Conservation (phyloP, 35 echinoderm and acorn worm genomes). For the Nesometra sesokonis region DNA sequence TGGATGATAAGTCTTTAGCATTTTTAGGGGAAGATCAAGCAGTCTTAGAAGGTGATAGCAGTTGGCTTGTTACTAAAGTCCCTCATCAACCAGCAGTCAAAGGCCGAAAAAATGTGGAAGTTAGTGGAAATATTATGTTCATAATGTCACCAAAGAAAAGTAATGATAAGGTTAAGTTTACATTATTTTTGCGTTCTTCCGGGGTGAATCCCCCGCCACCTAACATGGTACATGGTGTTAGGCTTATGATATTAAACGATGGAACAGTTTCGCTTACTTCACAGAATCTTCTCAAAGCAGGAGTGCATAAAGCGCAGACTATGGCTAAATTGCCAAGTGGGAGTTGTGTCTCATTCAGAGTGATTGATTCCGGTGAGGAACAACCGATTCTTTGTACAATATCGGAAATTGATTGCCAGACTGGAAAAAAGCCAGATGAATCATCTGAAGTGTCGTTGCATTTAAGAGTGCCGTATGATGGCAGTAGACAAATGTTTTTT, state of each 20-base stretch:
- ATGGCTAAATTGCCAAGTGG: conserved; percentile 48
- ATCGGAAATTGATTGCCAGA: conserved; percentile 45
- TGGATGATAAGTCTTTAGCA: conserved; percentile 51
- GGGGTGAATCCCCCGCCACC: conserved; percentile 61
- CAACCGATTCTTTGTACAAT: conserved; percentile 54
- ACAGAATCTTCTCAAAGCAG: conserved; percentile 43
- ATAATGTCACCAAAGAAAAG: conserved; percentile 6
- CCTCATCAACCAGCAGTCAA: conserved; percentile 54
- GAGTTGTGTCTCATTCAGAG: conserved; percentile 65
- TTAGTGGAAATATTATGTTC: conserved; percentile 65
- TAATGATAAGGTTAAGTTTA: neutral
- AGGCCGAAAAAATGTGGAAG: conserved; percentile 28
- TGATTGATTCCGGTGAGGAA: conserved; percentile 64
- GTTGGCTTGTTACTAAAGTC: conserved; percentile 78
- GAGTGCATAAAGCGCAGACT: conserved; percentile 28
- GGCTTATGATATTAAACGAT: conserved; percentile 30
- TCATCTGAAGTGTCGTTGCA: conserved; percentile 34
- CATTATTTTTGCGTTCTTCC: conserved; percentile 47
- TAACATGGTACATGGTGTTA: conserved; percentile 55
- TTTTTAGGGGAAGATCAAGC: conserved; percentile 67
- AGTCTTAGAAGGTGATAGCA: conserved; percentile 50
- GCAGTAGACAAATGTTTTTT: conserved; percentile 40
- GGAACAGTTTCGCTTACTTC: conserved; percentile 45
- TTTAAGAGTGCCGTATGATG: conserved; percentile 57
- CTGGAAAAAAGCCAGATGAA: conserved; percentile 11